A percentile compares a stretch with the other conserved stretches of the same genome.
phyloP scores from a whole-genome alignment of 2,797 vertebrate genomes.

The Onychomys leucogaster region DNA sequence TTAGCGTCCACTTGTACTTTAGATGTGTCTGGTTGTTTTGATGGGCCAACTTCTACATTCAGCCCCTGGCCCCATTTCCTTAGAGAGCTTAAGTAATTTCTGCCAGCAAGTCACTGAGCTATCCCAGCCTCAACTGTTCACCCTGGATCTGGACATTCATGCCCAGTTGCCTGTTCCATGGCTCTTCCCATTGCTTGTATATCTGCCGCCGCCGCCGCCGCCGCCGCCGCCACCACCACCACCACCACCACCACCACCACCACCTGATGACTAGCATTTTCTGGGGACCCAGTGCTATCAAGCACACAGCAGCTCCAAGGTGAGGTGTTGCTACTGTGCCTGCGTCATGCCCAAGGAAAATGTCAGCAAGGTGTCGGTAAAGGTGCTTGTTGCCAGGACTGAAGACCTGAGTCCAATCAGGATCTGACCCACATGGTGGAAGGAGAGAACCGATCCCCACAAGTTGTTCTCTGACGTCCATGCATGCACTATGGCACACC shows the following conservation, averaged over 20 bases:
- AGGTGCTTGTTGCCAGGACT: not conserved
- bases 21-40: conserved; percentile 20
- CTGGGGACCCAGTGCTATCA: not conserved
- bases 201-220: not conserved
- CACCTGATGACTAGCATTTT: not conserved
- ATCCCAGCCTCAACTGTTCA: not conserved
- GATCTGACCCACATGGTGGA: no score
- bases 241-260: not conserved
- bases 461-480: not conserved
- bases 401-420: not conserved
- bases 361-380: not conserved
- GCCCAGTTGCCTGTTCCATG: not conserved
- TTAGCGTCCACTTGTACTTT: not conserved
- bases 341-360: conserved; percentile 12
- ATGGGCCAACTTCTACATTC: not conserved
- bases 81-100: not conserved
- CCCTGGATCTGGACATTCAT: not conserved
- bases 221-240: not conserved
- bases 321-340: not conserved
- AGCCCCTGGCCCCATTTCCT: not conserved
- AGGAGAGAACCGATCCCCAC: not conserved
- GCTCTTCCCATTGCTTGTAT: not conserved
- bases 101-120: not conserved
- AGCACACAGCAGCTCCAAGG: not conserved
- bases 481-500: no score